Evolutionary conservation across 2,797 vertebrate genomes (phyloP).

Genomic region (Crocidura indochinensis): DNA sequence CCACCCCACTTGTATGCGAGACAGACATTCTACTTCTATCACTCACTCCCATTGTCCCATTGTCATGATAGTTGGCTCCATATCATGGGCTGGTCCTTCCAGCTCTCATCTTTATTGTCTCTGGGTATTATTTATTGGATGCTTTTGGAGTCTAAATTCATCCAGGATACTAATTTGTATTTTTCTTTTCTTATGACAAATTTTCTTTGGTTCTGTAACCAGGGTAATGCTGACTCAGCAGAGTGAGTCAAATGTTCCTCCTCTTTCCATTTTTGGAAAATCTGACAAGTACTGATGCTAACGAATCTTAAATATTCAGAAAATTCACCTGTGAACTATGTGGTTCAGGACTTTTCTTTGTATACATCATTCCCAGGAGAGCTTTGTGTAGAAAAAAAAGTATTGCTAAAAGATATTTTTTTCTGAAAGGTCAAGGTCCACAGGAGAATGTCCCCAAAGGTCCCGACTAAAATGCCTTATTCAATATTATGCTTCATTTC

Average conservation of each 20-base stretch:
- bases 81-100: too few species aligned
- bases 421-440: neutral
- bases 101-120: too few species aligned
- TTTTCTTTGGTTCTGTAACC: neutral
- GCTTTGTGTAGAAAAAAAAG: slow-evolving; percentile 42
- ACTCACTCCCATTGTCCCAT: too few species aligned
- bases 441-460: neutral
- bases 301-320: slow-evolving; percentile 9
- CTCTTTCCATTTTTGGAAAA: neutral
- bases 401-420: neutral
- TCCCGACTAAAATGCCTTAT: neutral
- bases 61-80: too few species aligned
- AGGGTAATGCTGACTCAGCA: neutral
- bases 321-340: neutral
- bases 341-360: neutral
- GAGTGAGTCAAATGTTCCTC: neutral
- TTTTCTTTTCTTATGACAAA: slow-evolving; percentile 15
- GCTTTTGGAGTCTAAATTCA: neutral
- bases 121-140: slow-evolving; percentile 7
- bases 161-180: neutral
- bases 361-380: neutral
- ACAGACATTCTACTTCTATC: too few species aligned
- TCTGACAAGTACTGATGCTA: neutral
- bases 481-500: slow-evolving; percentile 9
- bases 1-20: too few species aligned